Evolutionary conservation across 2,888 invertebrate species (phyloP).

Genomic region (Pasiphila rectangulata): DNA sequence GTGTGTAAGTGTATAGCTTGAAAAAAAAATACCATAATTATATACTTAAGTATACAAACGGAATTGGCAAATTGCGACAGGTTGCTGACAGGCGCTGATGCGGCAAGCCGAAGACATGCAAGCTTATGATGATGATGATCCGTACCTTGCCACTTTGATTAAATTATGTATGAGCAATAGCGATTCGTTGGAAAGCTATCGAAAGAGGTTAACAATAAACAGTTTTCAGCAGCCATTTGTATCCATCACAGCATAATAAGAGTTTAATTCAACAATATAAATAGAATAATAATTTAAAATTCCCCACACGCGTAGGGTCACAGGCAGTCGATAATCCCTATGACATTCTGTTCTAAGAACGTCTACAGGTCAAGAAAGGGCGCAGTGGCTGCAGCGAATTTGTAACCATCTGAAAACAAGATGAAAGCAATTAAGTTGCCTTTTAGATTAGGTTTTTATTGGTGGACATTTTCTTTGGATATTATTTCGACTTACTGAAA

Average conservation of each 20-base stretch:
- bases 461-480: conserved; percentile 23
- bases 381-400: conserved; percentile 46
- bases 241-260: background rate
- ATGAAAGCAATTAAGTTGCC: conserved; percentile 44
- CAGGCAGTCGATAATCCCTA: conserved; percentile 58
- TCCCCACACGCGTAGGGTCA: conserved; percentile 51
- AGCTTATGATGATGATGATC: too few species aligned
- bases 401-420: conserved; percentile 43
- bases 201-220: too few species aligned
- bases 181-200: too few species aligned
- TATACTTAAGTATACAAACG: too few species aligned
- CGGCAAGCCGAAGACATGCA: too few species aligned
- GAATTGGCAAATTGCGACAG: too few species aligned
- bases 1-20: too few species aligned
- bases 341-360: conserved; percentile 60
- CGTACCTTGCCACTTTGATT: too few species aligned
- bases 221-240: background rate
- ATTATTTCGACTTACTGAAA: background rate
- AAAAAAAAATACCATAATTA: too few species aligned
- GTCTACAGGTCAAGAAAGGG: conserved; percentile 63
- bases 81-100: too few species aligned
- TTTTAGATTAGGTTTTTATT: conserved; percentile 33
- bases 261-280: conserved; percentile 24
- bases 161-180: too few species aligned
- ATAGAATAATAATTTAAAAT: conserved; percentile 46